Evolutionary conservation across 2,888 invertebrate species (phyloP), one percentile per base, ranked within the genome.

Genomic region (Neoscelio sp.): DNA sequence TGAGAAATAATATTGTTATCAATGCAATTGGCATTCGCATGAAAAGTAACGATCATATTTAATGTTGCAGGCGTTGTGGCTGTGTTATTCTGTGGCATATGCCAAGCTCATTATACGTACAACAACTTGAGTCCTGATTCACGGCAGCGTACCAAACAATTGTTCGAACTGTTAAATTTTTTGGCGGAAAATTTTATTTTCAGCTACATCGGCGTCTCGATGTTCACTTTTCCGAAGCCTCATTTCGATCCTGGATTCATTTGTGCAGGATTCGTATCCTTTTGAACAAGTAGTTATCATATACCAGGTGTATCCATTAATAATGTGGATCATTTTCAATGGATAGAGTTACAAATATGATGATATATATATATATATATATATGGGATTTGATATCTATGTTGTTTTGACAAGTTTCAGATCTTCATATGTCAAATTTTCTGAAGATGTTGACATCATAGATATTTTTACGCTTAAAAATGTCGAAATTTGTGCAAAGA

Each of bases 41-140:
- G 18, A n/a, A 44, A 58, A 7, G 13, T 35, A 20, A 54, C 23
- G 10, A 38, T 54, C 46, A 26, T 54, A 52, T 65, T 80, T 80
- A 78, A 8, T 65, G 60, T 86, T 90, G 33, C 90, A 95, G 95
- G 97, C 62, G 98, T 99, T 81, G 99, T 99, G 7, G 97, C 99
- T 52, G 98, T 99, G 0, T 90, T 99, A 44, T 99, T 99, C 91
- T 99, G 99, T 91, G 99, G 99, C 20, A 99, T 99, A 86, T 98
- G 98, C 88, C 99, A 99, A 91, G 99, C 99, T 13, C 99, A 99
- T 91, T 99, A 99, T 91, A 99, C 99, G 0, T 99, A 97, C 92
- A 99, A 99, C 76, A 88, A 90, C 76, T 78, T 90, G 79, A 88
- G 89, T 77, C 82, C 91, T 85, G 88, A 92, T 89, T 89, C 92